A percentile compares a stretch with the other conserved stretches of the same genome.
Evolutionary conservation across 2,113 vertebrate genomes (phyloP).

Genomic region (Microtus montanus): DNA sequence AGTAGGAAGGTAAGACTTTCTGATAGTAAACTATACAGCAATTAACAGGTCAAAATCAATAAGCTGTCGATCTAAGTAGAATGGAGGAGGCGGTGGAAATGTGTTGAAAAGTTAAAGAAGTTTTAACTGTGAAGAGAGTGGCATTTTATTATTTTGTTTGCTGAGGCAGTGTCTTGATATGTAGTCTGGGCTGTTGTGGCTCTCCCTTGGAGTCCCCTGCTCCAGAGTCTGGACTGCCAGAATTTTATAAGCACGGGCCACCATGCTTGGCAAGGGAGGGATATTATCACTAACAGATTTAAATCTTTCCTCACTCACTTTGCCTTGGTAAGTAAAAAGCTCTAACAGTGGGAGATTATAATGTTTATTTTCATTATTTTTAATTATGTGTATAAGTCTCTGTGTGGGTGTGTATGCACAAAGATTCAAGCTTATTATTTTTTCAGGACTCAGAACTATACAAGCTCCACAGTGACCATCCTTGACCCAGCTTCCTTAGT

Average conservation of each 20-base stretch:
- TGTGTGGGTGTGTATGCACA: neutral
- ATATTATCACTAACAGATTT: neutral
- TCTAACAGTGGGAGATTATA: neutral
- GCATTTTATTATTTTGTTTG: neutral
- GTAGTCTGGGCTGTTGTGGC: neutral
- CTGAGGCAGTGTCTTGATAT: neutral
- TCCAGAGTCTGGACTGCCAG: neutral
- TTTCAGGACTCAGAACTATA: neutral
- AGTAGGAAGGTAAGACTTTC: neutral
- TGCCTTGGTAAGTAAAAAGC: neutral
- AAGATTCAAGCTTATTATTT: neutral
- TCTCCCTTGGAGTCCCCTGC: too few relatives aligned
- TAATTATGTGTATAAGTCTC: neutral
- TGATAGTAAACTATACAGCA: neutral
- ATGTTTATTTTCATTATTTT: neutral
- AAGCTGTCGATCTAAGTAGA: neutral
- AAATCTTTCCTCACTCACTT: neutral
- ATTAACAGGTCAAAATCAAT: neutral
- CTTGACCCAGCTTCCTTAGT: neutral
- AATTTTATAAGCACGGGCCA: neutral
- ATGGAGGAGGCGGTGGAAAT: neutral
- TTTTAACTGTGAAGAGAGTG: neutral
- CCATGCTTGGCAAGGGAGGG: neutral
- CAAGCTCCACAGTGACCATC: neutral
- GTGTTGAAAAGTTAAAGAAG: neutral